Percentiles rank a stretch among this genome's conserved stretches.
Conservation (phyloP, 2,888 invertebrate genomes). For the Hipparchia sbordonii region DNA sequence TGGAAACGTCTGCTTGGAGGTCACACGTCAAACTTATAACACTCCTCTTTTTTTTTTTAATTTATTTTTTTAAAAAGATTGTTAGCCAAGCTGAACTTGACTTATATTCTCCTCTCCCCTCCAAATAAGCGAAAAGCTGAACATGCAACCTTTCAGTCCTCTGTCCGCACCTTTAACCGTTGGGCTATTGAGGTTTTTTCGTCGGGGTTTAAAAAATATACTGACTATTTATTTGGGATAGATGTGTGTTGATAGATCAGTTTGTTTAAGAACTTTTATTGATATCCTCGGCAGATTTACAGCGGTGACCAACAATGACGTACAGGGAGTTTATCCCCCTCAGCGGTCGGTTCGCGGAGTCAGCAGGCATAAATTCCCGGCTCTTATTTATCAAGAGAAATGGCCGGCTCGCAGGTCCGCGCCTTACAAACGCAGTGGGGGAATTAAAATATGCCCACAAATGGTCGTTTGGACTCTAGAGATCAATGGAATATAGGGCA, state of each 20-base stretch:
- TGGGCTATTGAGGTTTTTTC: no score
- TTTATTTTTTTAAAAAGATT: no score
- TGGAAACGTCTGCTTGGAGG: no score
- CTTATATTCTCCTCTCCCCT: no score
- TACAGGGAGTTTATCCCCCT: constrained; percentile 30
- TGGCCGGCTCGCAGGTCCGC: constrained; percentile 44
- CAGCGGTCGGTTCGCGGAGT: constrained; percentile 21
- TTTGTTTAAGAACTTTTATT: constrained; percentile 9
- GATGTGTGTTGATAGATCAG: constrained; percentile 4
- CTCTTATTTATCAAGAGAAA: constrained; percentile 60
- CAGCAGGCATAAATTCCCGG: constrained; percentile 40
- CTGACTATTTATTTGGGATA: not conserved
- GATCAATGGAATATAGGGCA: constrained; percentile 1
- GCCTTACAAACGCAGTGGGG: constrained; percentile 33
- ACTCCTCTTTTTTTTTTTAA: no score
- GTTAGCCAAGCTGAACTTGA: no score
- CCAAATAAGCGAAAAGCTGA: no score
- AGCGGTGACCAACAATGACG: constrained; percentile 29
- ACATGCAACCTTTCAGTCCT: no score
- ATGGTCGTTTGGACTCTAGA: constrained; percentile 3
- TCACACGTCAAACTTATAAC: no score
- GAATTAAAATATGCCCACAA: constrained; percentile 34
- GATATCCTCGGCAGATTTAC: constrained; percentile 23
- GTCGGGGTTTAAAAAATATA: not conserved
- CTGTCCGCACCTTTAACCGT: no score